Percentiles rank a stretch among this genome's conserved stretches.
Conservation (phyloP, 2,797 vertebrate genomes). For the Enteromius argenteus region DNA sequence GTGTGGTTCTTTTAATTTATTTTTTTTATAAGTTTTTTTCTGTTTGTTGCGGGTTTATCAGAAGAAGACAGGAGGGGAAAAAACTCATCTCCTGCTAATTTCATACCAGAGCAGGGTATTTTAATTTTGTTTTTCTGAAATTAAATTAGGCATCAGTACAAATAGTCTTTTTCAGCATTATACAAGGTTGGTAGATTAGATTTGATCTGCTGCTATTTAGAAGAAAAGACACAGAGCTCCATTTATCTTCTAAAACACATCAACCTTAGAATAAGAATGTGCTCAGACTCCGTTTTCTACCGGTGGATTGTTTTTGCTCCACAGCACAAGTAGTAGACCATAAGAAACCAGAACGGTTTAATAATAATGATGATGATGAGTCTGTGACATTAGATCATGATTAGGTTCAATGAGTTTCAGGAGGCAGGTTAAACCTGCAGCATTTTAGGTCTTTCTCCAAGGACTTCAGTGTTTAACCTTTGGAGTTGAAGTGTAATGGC, state of each 20-base stretch:
- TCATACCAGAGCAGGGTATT: slow-evolving; percentile 12
- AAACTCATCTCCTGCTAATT: background rate
- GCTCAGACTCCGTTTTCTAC: background rate
- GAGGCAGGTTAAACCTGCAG: slow-evolving; percentile 20
- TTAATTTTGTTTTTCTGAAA: slow-evolving; percentile 44
- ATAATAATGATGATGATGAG: slow-evolving; percentile 25
- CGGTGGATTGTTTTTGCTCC: slow-evolving; percentile 9
- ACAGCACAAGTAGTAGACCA: background rate
- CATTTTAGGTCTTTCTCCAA: slow-evolving; percentile 11
- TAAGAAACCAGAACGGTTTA: slow-evolving; percentile 37
- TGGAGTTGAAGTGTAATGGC: slow-evolving; percentile 28
- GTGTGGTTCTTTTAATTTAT: background rate
- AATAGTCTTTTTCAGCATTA: slow-evolving; percentile 38
- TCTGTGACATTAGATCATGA: slow-evolving; percentile 31
- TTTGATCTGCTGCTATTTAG: slow-evolving; percentile 16
- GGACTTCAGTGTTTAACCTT: slow-evolving; percentile 41
- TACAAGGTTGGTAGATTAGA: slow-evolving; percentile 38
- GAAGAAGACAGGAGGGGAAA: background rate
- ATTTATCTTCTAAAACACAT: background rate
- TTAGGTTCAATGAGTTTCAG: slow-evolving; percentile 38
- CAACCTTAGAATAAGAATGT: slow-evolving; percentile 13
- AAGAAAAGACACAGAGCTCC: slow-evolving; percentile 3
- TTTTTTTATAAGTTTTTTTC: background rate
- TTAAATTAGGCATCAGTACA: slow-evolving; percentile 23
- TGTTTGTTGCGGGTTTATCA: background rate